These are phyloP conservation scores for Lytechinus variegatus DNA, from an alignment of 35 echinoderm and acorn worm genomes.

Conservation along the genomic window DNA sequence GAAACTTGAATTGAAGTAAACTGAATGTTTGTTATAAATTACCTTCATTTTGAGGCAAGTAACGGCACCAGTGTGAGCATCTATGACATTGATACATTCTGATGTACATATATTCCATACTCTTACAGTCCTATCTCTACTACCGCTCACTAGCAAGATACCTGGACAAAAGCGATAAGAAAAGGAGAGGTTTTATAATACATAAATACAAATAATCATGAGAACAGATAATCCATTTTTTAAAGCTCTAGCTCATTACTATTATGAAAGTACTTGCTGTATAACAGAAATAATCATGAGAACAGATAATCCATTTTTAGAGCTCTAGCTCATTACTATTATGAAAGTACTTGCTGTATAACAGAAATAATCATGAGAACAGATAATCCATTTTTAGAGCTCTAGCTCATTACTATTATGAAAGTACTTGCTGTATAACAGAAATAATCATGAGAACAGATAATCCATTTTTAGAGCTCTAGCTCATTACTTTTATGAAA, in stretches of 20 bases:
- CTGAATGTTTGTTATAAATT: slow-evolving; percentile 15
- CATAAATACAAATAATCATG: neutral
- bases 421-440: too few species aligned
- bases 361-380: neutral
- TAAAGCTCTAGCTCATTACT: too few species aligned
- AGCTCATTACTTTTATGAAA: too few species aligned
- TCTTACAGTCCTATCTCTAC: slow-evolving; percentile 71
- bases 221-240: neutral
- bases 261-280: too few species aligned
- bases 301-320: too few species aligned
- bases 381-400: too few species aligned
- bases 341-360: too few species aligned
- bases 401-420: too few species aligned
- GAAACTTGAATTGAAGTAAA: neutral
- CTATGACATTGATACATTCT: slow-evolving; percentile 63
- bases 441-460: too few species aligned
- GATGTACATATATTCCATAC: slow-evolving; percentile 69
- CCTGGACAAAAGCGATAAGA: neutral
- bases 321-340: too few species aligned
- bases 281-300: too few species aligned
- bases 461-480: too few species aligned
- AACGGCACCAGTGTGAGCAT: slow-evolving; percentile 78
- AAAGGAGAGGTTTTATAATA: neutral
- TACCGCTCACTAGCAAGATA: slow-evolving; percentile 64
- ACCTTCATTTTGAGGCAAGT: slow-evolving; percentile 81